Percentiles rank a stretch among this genome's conserved stretches.
Conservation (phyloP, 2,113 vertebrate genomes). For the Bucco capensis region DNA sequence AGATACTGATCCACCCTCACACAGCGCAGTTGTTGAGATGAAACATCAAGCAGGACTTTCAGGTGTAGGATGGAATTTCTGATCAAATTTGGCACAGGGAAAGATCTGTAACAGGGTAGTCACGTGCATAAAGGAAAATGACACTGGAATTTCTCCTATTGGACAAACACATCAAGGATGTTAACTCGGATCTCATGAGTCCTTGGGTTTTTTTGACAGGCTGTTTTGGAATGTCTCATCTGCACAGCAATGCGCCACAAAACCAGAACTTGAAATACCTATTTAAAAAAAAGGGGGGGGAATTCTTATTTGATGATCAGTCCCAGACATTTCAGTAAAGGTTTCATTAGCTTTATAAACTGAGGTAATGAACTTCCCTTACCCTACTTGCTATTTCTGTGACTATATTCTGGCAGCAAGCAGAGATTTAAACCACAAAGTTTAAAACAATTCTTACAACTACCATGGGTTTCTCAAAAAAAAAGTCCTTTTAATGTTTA, state of each 20-base stretch:
- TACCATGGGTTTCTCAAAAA: background rate
- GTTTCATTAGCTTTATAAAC: background rate
- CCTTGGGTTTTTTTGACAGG: background rate
- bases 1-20: background rate
- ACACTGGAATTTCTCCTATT: background rate
- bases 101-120: accelerated
- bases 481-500: background rate
- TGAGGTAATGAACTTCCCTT: background rate
- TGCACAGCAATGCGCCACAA: background rate
- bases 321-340: background rate
- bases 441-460: background rate
- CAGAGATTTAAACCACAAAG: background rate
- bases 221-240: background rate
- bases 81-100: background rate
- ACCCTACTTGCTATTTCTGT: background rate
- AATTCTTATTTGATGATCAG: background rate
- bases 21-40: background rate
- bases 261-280: background rate
- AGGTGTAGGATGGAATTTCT: background rate
- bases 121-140: background rate
- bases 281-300: background rate
- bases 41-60: background rate
- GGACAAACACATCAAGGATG: background rate
- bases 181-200: background rate
- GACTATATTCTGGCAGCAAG: background rate